Evolutionary conservation across 2,113 vertebrate species (phyloP).

Genomic region (Oryzias woworae): DNA sequence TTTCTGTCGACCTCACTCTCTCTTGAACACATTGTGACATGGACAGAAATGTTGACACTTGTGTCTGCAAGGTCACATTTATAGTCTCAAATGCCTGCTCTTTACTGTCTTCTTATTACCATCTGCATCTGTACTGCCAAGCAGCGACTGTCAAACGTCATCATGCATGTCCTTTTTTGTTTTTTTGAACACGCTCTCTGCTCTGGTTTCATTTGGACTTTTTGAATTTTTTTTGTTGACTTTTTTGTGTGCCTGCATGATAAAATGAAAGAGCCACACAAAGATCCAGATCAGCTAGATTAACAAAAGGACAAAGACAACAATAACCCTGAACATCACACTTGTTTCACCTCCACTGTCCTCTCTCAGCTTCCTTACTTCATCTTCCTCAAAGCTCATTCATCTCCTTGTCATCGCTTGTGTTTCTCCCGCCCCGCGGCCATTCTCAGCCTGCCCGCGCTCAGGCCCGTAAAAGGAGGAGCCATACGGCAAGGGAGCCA

Average conservation of each 20-base stretch:
- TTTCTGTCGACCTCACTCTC: slow-evolving; percentile 42
- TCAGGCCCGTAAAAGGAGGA: slow-evolving; percentile 68
- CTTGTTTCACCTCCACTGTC: slow-evolving; percentile 2
- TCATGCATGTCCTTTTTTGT: not conserved
- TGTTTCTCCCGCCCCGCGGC: slow-evolving; percentile 28
- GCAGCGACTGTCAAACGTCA: not conserved
- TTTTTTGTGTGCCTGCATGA: not conserved
- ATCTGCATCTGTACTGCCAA: not conserved
- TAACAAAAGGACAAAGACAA: slow-evolving; percentile 11
- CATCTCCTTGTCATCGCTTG: slow-evolving; percentile 56
- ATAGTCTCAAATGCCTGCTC: slow-evolving; percentile 28
- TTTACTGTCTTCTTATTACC: slow-evolving; percentile 36
- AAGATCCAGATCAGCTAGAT: not conserved
- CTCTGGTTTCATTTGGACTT: not conserved
- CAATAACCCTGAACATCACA: slow-evolving; percentile 8
- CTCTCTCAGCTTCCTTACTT: slow-evolving; percentile 38
- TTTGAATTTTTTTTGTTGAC: not conserved
- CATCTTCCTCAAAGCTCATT: slow-evolving; percentile 42
- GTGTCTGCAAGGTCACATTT: slow-evolving; percentile 65
- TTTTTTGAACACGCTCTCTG: not conserved
- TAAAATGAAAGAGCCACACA: not conserved
- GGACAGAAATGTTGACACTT: slow-evolving; percentile 53
- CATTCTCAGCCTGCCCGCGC: slow-evolving; percentile 28
- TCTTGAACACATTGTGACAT: slow-evolving; percentile 61
- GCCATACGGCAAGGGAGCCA: slow-evolving; percentile 55